A percentile compares a stretch with the other conserved stretches of the same genome.
Conservation (phyloP, 2,888 invertebrate genomes). For the Melinopterus prodromus region DNA sequence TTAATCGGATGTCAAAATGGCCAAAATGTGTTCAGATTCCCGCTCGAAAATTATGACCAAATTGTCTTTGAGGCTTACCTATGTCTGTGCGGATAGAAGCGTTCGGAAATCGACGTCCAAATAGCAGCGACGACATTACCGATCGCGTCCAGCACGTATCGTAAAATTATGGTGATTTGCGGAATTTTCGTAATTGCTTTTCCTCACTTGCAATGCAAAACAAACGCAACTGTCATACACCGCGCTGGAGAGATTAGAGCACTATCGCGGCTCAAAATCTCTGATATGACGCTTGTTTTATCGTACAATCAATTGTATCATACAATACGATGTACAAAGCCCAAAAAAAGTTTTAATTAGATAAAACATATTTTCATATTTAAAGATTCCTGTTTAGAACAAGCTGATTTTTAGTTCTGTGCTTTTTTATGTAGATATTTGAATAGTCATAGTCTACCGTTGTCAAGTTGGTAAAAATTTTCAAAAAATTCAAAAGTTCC, state of each 20-base stretch:
- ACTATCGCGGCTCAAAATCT: neutral
- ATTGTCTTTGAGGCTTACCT: neutral
- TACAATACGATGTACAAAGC: neutral
- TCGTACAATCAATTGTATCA: neutral
- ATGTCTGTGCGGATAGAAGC: neutral
- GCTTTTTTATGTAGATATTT: no score
- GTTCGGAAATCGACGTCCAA: neutral
- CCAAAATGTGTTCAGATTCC: neutral
- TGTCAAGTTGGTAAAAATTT: no score
- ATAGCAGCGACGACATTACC: neutral
- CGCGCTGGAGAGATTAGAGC: neutral
- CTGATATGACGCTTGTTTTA: neutral
- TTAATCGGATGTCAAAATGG: neutral
- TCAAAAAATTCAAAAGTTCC: no score
- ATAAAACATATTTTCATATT: no score
- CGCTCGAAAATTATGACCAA: neutral
- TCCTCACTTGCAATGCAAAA: neutral
- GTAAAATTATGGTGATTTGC: constrained; percentile 15
- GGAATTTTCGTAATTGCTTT: constrained; percentile 5
- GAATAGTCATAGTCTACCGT: no score
- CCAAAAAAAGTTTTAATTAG: neutral
- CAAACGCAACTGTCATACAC: neutral
- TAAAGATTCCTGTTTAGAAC: no score
- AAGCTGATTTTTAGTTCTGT: no score
- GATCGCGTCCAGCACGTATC: neutral